These are phyloP conservation scores for Drosophila pseudoananassae DNA, from an alignment of 1,140 invertebrate species.

Conservation along the genomic window DNA sequence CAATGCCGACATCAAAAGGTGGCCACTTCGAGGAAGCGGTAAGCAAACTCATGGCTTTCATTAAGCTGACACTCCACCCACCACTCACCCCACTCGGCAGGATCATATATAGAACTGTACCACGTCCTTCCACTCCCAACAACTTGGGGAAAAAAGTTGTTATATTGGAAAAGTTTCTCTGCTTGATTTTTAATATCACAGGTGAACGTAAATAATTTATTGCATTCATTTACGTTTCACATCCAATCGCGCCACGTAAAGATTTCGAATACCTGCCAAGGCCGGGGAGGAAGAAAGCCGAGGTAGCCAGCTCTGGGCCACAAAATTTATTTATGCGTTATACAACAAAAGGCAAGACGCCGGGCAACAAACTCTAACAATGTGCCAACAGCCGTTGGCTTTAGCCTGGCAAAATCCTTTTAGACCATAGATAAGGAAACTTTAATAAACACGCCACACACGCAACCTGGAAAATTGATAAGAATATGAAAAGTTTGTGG, in stretches of 20 bases:
- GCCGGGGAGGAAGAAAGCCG: background rate
- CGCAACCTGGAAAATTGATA: slow-evolving; percentile 78
- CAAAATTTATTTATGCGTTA: slow-evolving; percentile 73
- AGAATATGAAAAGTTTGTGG: slow-evolving; percentile 77
- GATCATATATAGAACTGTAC: slow-evolving; percentile 19
- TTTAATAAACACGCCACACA: slow-evolving; percentile 81
- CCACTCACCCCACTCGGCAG: slow-evolving; percentile 6
- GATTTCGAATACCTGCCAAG: slow-evolving; percentile 46
- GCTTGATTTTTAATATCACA: slow-evolving; percentile 83
- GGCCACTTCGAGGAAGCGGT: slow-evolving; percentile 41
- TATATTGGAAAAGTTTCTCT: slow-evolving; percentile 83
- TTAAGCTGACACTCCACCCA: slow-evolving; percentile 60
- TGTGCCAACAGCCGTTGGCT: slow-evolving; percentile 68
- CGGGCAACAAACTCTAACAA: slow-evolving; percentile 57
- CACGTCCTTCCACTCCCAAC: slow-evolving; percentile 27
- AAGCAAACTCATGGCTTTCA: slow-evolving; percentile 65
- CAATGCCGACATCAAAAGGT: slow-evolving; percentile 69
- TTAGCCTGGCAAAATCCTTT: slow-evolving; percentile 70
- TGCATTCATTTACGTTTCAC: slow-evolving; percentile 83
- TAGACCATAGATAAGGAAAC: slow-evolving; percentile 76
- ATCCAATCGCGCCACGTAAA: slow-evolving; percentile 79
- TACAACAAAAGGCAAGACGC: slow-evolving; percentile 61
- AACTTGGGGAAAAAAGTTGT: slow-evolving; percentile 75
- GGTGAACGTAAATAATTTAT: slow-evolving; percentile 83
- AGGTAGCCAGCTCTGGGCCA: slow-evolving; percentile 17